A percentile compares a stretch with the other conserved stretches of the same genome.
These are phyloP conservation scores for Chiloscyllium punctatum DNA, from an alignment of 2,797 vertebrate species.

Conservation along the genomic window DNA sequence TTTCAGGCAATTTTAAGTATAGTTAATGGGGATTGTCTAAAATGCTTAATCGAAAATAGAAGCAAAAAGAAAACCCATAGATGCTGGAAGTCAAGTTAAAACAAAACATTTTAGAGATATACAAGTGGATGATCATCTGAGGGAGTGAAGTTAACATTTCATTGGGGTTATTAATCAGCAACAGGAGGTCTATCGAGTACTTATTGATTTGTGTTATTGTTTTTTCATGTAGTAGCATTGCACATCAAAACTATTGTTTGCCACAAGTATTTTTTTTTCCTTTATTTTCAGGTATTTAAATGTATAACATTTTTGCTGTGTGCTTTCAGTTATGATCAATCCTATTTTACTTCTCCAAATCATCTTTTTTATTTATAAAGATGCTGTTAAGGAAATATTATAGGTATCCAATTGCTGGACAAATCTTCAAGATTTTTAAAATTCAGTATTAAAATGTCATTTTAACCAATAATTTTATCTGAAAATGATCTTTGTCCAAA, in stretches of 20 bases:
- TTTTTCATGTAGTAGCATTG: not conserved
- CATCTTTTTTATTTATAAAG: not conserved
- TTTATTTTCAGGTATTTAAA: not conserved
- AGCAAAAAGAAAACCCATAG: not conserved
- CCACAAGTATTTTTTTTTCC: not conserved
- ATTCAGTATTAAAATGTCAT: not conserved
- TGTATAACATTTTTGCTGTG: not conserved
- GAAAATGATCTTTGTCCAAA: not conserved
- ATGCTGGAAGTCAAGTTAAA: not conserved
- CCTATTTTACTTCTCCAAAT: not conserved
- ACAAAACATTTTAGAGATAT: not conserved
- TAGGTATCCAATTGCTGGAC: not conserved
- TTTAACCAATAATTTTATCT: conserved; percentile 9
- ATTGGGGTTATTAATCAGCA: not conserved
- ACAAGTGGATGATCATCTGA: not conserved
- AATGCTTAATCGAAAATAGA: not conserved
- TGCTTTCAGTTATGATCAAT: not conserved
- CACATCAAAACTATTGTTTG: not conserved
- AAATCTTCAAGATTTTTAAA: not conserved
- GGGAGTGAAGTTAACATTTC: not conserved
- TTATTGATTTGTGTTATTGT: not conserved
- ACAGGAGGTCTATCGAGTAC: not conserved
- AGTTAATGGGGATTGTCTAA: not conserved
- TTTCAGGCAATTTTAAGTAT: conserved; percentile 9
- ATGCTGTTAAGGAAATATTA: not conserved